phyloP scores from a whole-genome alignment of 2,797 vertebrate genomes.

The Meda fulgida region DNA sequence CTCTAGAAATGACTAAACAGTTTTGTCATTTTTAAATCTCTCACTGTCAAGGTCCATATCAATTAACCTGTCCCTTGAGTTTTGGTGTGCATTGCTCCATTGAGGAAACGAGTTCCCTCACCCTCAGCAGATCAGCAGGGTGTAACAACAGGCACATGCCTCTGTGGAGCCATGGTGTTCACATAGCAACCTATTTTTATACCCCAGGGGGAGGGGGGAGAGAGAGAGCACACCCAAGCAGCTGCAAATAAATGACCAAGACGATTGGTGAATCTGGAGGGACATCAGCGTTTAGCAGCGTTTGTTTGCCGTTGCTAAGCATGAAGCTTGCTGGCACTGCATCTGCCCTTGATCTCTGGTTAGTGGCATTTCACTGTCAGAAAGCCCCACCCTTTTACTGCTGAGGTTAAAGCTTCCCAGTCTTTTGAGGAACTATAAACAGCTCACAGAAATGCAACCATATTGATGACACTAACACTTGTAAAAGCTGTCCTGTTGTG shows the following conservation, averaged over 20 bases:
- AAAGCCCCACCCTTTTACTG: conserved; percentile 39
- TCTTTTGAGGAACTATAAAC: conserved; percentile 36
- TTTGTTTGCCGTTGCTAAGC: conserved; percentile 77
- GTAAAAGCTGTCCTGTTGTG: conserved; percentile 8
- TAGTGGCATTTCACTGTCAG: conserved; percentile 54
- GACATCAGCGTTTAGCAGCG: conserved; percentile 68
- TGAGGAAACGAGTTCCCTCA: conserved; percentile 33
- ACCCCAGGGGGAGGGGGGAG: conserved; percentile 53
- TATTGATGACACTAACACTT: neutral
- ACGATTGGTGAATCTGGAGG: conserved; percentile 31
- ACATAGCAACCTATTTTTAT: conserved; percentile 81
- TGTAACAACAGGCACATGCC: conserved; percentile 62
- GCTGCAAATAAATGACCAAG: conserved; percentile 53
- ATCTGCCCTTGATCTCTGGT: conserved; percentile 78
- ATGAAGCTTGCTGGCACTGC: conserved; percentile 76
- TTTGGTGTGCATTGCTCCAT: conserved; percentile 8
- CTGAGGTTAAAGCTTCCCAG: neutral
- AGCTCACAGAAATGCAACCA: neutral
- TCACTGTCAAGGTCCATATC: neutral
- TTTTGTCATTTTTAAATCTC: neutral
- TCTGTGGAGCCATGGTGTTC: conserved; percentile 69
- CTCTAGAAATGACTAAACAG: neutral
- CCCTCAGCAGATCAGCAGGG: conserved; percentile 20
- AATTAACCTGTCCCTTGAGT: neutral
- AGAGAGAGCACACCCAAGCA: conserved; percentile 42